phyloP scores from a whole-genome alignment of 1,140 invertebrate species.

The Drosophila varians region DNA sequence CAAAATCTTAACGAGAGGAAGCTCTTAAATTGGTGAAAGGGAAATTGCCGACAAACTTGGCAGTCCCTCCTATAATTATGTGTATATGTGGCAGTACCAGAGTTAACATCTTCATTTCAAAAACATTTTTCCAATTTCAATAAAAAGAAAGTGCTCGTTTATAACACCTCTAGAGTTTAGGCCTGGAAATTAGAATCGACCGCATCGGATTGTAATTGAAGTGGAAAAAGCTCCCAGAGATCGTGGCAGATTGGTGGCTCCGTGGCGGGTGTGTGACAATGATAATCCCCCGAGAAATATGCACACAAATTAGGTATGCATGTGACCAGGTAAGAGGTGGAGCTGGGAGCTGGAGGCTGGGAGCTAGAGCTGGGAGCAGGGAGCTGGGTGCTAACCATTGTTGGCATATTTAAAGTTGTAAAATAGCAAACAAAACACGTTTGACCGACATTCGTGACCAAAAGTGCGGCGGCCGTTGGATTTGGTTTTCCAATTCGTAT shows the following conservation, averaged over 20 bases:
- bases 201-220: slow-evolving; percentile 46
- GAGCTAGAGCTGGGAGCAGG: neutral
- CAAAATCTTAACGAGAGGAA: slow-evolving; percentile 15
- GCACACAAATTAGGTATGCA: slow-evolving; percentile 77
- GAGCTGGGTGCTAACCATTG: slow-evolving; percentile 41
- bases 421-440: slow-evolving; percentile 80
- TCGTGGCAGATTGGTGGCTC: slow-evolving; percentile 24
- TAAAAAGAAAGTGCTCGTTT: too few species aligned
- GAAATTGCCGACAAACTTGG: slow-evolving; percentile 15
- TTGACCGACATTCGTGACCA: slow-evolving; percentile 81
- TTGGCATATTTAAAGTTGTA: slow-evolving; percentile 82
- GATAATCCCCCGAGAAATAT: slow-evolving; percentile 77
- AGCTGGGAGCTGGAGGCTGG: neutral
- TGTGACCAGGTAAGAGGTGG: slow-evolving; percentile 19
- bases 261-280: slow-evolving; percentile 48
- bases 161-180: neutral
- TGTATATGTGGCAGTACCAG: neutral
- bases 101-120: neutral
- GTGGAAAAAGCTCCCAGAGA: slow-evolving; percentile 11
- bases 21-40: slow-evolving; percentile 35
- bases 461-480: slow-evolving; percentile 64
- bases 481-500: slow-evolving; percentile 10
- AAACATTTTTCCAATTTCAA: too few species aligned
- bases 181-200: slow-evolving; percentile 43
- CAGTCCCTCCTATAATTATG: slow-evolving; percentile 5